Percentiles rank a stretch among this genome's conserved stretches.
Conservation (phyloP, 2,888 invertebrate species). For the Dermolepida albohirtum region DNA sequence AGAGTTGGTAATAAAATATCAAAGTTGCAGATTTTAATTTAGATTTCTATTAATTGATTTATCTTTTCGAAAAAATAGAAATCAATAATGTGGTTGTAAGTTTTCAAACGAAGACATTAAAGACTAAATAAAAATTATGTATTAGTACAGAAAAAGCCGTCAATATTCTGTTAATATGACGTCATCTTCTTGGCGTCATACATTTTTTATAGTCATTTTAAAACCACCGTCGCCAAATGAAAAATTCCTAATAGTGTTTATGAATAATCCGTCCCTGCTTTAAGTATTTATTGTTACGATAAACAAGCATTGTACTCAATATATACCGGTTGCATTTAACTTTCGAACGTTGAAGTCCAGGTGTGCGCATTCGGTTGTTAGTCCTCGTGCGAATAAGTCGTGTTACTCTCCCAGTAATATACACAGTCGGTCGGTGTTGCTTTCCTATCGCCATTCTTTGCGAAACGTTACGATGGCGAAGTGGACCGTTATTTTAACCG, state of each 20-base stretch:
- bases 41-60: too few species aligned
- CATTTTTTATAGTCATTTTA: too few species aligned
- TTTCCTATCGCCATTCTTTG: conserved; percentile 17
- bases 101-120: not conserved
- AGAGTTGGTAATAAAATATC: too few species aligned
- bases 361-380: conserved; percentile 39
- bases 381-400: conserved; percentile 32
- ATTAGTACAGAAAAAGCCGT: not conserved
- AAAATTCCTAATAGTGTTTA: not conserved
- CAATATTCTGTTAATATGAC: too few species aligned
- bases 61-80: too few species aligned
- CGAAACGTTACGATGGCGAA: conserved; percentile 35
- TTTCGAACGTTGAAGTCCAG: conserved; percentile 38
- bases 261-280: conserved; percentile 2
- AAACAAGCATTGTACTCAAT: conserved; percentile 35
- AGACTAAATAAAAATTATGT: not conserved
- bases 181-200: too few species aligned
- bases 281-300: conserved; percentile 22
- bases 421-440: not conserved
- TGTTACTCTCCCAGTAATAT: conserved; percentile 1
- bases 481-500: conserved; percentile 23
- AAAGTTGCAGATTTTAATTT: too few species aligned
- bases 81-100: too few species aligned
- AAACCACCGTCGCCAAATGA: not conserved
- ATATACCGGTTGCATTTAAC: conserved; percentile 40